Percentiles rank a stretch among this genome's conserved stretches.
Evolutionary conservation across 1,140 invertebrate species (phyloP).

Genomic region (Coelopa frigida): DNA sequence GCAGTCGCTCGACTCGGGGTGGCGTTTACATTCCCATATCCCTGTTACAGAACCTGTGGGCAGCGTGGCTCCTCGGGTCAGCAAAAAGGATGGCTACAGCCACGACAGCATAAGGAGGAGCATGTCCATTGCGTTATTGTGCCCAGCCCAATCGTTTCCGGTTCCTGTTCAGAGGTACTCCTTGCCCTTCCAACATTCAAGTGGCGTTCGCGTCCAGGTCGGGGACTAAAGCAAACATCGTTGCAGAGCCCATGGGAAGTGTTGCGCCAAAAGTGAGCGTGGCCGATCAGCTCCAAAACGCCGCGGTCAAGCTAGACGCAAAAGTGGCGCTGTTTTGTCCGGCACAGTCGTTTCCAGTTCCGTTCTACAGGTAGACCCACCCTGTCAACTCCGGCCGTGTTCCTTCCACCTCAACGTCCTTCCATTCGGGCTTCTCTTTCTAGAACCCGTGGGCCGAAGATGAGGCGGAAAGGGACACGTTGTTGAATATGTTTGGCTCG

Average conservation of each 20-base stretch:
- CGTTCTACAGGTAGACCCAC: conserved; percentile 53
- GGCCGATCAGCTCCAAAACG: conserved; percentile 59
- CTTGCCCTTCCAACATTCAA: conserved; percentile 11
- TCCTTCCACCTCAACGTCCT: no score
- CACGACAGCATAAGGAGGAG: conserved; percentile 24
- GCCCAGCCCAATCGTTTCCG: conserved; percentile 61
- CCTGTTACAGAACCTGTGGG: conserved; percentile 58
- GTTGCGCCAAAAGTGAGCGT: conserved; percentile 65
- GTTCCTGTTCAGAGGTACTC: conserved; percentile 57
- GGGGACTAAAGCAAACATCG: no score
- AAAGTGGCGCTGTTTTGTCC: conserved; percentile 52
- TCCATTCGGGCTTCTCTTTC: no score
- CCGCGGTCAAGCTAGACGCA: conserved; percentile 31
- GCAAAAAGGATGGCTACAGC: conserved; percentile 52
- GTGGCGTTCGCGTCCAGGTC: not conserved
- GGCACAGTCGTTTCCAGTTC: conserved; percentile 56
- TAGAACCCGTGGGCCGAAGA: no score
- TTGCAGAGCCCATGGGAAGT: conserved; percentile 62
- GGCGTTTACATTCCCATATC: no score
- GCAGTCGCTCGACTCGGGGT: no score
- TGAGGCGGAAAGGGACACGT: no score
- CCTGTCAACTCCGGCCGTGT: no score
- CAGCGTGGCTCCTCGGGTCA: conserved; percentile 59
- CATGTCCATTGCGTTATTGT: conserved; percentile 49
- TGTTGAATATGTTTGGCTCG: no score